phyloP scores from a whole-genome alignment of 2,797 vertebrate genomes.

The Echiichthys vipera region DNA sequence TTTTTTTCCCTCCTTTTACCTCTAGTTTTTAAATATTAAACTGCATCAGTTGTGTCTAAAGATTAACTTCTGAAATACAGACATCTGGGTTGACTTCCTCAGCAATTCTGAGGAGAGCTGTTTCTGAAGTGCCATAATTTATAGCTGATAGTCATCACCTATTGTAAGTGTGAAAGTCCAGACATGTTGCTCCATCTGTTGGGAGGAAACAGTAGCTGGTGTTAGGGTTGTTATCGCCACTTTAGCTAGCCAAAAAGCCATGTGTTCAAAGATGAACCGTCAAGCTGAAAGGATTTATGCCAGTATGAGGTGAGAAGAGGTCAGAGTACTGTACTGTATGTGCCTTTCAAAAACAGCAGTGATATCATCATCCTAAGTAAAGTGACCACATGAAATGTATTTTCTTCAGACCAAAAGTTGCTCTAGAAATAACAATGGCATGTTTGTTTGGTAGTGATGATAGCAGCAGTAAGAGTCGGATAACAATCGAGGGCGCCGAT shows the following conservation, averaged over 20 bases:
- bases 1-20: slow-evolving; percentile 19
- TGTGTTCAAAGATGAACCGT: slow-evolving; percentile 32
- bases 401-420: slow-evolving; percentile 13
- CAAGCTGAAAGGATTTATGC: slow-evolving; percentile 16
- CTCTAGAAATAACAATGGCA: slow-evolving; percentile 47
- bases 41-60: slow-evolving; percentile 31
- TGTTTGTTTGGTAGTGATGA: slow-evolving; percentile 48
- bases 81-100: slow-evolving; percentile 56
- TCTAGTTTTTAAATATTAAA: slow-evolving; percentile 22
- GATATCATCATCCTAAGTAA: slow-evolving; percentile 27
- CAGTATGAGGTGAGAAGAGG: slow-evolving; percentile 7
- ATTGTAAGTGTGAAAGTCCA: slow-evolving; percentile 70
- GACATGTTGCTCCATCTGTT: slow-evolving; percentile 70
- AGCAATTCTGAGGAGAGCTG: slow-evolving; percentile 33
- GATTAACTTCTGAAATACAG: slow-evolving; percentile 50
- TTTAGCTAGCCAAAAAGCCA: slow-evolving; percentile 30
- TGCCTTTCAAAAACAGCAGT: slow-evolving; percentile 31
- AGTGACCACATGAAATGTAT: slow-evolving; percentile 43
- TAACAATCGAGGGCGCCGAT: slow-evolving; percentile 53
- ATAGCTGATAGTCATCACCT: slow-evolving; percentile 50
- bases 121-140: slow-evolving; percentile 54
- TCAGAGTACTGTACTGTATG: slow-evolving; percentile 1
- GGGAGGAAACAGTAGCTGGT: slow-evolving; percentile 33
- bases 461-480: slow-evolving; percentile 56
- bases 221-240: slow-evolving; percentile 19